These are phyloP conservation scores for Perca schrenkii DNA, from an alignment of 2,113 vertebrate genomes.

Conservation along the genomic window DNA sequence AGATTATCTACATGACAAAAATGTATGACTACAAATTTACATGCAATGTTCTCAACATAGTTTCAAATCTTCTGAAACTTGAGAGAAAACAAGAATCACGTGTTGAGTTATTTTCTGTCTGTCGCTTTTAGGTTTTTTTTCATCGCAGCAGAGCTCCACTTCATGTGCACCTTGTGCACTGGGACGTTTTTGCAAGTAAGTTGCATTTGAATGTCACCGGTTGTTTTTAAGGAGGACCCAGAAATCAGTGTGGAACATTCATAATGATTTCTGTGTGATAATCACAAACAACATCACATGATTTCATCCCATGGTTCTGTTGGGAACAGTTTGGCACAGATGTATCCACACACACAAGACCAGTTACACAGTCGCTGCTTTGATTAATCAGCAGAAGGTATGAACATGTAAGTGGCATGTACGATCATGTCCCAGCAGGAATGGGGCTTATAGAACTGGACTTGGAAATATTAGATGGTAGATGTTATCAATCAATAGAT, in stretches of 20 bases:
- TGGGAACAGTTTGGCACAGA: slow-evolving; percentile 15
- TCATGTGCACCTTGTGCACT: slow-evolving; percentile 84
- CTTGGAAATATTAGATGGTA: background rate
- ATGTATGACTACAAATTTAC: background rate
- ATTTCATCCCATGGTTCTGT: slow-evolving; percentile 59
- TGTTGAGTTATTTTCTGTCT: slow-evolving; percentile 13
- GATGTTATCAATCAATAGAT: background rate
- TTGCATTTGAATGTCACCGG: background rate
- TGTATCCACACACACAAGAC: background rate
- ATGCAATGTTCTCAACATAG: background rate
- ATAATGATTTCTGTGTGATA: slow-evolving; percentile 29
- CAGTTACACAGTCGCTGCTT: slow-evolving; percentile 7
- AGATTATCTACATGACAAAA: background rate
- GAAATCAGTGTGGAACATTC: slow-evolving; percentile 9
- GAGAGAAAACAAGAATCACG: background rate
- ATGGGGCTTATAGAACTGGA: background rate
- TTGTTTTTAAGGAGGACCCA: slow-evolving; percentile 19
- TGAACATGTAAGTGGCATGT: slow-evolving; percentile 1
- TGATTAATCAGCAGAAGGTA: slow-evolving; percentile 27
- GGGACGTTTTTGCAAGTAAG: slow-evolving; percentile 91
- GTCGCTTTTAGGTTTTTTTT: slow-evolving; percentile 84
- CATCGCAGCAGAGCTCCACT: slow-evolving; percentile 80
- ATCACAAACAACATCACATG: slow-evolving; percentile 71
- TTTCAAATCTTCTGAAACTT: background rate
- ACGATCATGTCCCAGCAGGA: background rate